Percentiles rank a stretch among this genome's conserved stretches.
Evolutionary conservation across 2,797 vertebrate genomes (phyloP).

Genomic region (Fringilla coelebs): DNA sequence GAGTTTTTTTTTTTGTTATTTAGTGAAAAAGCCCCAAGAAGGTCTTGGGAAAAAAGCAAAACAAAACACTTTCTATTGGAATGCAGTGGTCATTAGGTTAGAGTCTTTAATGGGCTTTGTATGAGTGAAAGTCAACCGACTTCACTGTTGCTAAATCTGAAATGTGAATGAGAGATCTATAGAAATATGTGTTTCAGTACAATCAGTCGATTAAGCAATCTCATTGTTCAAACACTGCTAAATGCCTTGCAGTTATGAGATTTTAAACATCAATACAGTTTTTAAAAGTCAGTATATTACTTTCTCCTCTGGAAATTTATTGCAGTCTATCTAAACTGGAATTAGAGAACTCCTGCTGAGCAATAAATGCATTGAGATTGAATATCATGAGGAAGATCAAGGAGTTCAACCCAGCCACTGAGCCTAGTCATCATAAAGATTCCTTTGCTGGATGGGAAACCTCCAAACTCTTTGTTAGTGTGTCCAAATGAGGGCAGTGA

Average conservation of each 20-base stretch:
- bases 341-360: conserved; percentile 55
- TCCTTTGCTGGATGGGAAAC: background rate
- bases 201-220: conserved; percentile 61
- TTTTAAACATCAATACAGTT: conserved; percentile 67
- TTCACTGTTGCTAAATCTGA: conserved; percentile 4
- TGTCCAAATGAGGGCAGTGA: background rate
- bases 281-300: conserved; percentile 67
- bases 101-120: background rate
- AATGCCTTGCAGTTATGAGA: conserved; percentile 67
- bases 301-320: conserved; percentile 53
- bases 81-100: background rate
- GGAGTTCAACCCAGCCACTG: background rate
- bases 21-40: background rate
- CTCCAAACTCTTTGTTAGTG: background rate
- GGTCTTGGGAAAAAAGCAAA: background rate
- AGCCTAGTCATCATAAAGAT: background rate
- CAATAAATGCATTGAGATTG: conserved; percentile 23
- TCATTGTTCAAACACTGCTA: conserved; percentile 61
- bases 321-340: conserved; percentile 19
- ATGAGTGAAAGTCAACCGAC: background rate
- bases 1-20: background rate
- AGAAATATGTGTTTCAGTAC: conserved; percentile 30
- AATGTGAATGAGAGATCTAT: background rate
- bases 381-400: conserved; percentile 22
- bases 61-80: background rate